Evolutionary conservation across 2,888 invertebrate species (phyloP).

Genomic region (Uloborus plumipes): DNA sequence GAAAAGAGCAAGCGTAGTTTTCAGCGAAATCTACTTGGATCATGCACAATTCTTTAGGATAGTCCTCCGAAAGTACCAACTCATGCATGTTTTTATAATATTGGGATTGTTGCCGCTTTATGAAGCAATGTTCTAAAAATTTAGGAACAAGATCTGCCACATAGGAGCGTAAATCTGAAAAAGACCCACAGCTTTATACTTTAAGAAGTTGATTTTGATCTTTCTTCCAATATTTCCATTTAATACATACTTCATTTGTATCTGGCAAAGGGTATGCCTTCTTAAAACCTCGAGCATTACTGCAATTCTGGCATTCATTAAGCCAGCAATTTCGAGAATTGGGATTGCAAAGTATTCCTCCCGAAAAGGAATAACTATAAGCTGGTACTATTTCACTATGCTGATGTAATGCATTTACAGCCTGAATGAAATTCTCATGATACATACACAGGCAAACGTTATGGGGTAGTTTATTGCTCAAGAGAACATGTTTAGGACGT

Average conservation of each 20-base stretch:
- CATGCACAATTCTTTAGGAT: neutral
- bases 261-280: neutral
- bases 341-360: neutral
- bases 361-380: neutral
- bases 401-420: neutral
- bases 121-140: neutral
- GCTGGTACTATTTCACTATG: neutral
- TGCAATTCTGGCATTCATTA: neutral
- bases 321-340: neutral
- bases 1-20: slow-evolving; percentile 5
- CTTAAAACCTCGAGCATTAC: no score
- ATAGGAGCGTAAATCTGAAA: no score
- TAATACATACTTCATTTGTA: neutral
- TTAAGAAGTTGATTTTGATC: neutral
- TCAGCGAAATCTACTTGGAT: slow-evolving; percentile 11
- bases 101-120: neutral
- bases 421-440: slow-evolving; percentile 7
- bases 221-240: slow-evolving; percentile 4
- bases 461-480: slow-evolving; percentile 6
- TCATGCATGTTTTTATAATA: neutral
- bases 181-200: neutral
- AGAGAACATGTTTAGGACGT: neutral
- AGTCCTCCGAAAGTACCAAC: neutral
- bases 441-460: slow-evolving; percentile 7
- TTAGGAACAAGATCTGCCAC: neutral